These are phyloP conservation scores for Cremastinae sp. DNA, from an alignment of 2,888 invertebrate species.

Conservation along the genomic window DNA sequence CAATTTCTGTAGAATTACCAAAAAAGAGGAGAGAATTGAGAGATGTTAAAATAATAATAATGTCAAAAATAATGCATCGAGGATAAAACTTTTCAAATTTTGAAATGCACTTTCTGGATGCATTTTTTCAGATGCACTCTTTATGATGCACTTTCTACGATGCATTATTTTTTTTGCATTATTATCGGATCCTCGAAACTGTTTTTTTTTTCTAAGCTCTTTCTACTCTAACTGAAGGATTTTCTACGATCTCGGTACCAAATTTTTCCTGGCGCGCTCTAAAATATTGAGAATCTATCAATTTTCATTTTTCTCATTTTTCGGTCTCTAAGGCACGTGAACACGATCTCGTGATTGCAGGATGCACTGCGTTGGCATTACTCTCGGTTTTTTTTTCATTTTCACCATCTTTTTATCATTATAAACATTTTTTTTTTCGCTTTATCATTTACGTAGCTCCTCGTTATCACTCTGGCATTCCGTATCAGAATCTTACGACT, in stretches of 20 bases:
- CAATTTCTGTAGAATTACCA: too few relatives aligned
- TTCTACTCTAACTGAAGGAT: constrained; percentile 2
- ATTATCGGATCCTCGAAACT: not conserved
- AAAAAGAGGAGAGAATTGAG: too few relatives aligned
- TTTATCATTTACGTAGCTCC: constrained; percentile 11
- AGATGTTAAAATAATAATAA: too few relatives aligned
- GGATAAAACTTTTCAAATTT: too few relatives aligned
- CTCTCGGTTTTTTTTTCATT: constrained; percentile 35
- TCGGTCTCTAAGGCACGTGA: constrained; percentile 33
- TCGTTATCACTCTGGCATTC: constrained; percentile 20
- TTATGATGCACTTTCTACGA: not conserved
- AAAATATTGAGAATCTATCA: constrained; percentile 16
- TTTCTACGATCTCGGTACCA: not conserved
- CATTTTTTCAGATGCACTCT: not conserved
- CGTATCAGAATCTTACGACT: constrained; percentile 32
- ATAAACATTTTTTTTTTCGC: constrained; percentile 22
- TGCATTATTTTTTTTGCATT: constrained; percentile 15
- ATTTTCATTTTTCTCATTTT: constrained; percentile 24
- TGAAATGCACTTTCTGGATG: too few relatives aligned
- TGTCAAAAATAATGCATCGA: too few relatives aligned
- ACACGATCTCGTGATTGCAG: constrained; percentile 71
- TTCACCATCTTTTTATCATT: constrained; percentile 8
- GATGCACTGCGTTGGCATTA: constrained; percentile 70
- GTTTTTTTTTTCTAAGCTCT: not conserved
- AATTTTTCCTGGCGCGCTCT: constrained; percentile 1